Conservation (phyloP, 2,113 vertebrate species). For the Lipotes vexillifer region DNA sequence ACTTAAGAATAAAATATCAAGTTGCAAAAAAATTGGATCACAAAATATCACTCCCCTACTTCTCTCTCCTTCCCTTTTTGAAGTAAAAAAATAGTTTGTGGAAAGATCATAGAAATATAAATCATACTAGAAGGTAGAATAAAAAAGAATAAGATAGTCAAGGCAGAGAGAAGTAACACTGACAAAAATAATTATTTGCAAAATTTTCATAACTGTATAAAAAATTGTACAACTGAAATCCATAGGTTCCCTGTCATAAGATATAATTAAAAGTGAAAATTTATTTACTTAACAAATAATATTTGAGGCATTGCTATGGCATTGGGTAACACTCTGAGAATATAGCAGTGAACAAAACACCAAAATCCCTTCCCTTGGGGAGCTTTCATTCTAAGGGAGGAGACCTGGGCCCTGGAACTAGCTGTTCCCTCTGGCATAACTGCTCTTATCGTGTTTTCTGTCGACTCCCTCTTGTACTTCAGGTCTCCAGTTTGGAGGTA, state of each 20-base stretch:
- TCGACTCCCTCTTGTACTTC: background rate
- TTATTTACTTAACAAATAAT: background rate
- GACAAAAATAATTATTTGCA: background rate
- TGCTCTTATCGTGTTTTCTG: background rate
- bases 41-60: background rate
- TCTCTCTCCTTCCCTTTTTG: background rate
- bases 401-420: background rate
- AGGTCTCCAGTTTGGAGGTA: background rate
- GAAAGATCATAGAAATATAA: background rate
- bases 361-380: background rate
- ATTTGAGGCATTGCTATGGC: background rate
- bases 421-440: background rate
- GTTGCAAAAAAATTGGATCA: background rate
- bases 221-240: background rate
- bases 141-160: background rate
- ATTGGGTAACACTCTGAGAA: background rate
- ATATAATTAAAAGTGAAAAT: background rate
- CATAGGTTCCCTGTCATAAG: background rate
- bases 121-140: background rate
- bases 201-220: background rate
- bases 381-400: background rate
- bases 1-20: background rate
- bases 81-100: background rate
- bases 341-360: background rate
- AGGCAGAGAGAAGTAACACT: background rate